Evolutionary conservation across 2,888 invertebrate genomes (phyloP).

Genomic region (Agrilus biguttatus): DNA sequence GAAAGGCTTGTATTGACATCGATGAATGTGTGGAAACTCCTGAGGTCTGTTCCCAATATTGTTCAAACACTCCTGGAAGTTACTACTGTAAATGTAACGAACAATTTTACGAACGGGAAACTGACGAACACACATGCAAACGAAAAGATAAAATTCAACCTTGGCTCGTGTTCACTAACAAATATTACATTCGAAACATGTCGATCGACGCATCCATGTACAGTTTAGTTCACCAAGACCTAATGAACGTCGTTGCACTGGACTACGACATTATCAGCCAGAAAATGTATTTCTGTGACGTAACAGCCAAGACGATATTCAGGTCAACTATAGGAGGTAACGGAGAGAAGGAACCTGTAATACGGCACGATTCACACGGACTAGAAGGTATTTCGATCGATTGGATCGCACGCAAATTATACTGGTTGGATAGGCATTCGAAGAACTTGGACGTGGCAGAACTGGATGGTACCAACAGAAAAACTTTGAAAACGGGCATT

Average conservation of each 20-base stretch:
- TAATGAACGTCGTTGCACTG: constrained; percentile 91
- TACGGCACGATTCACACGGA: constrained; percentile 87
- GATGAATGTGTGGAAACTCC: constrained; percentile 82
- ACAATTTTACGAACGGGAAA: constrained; percentile 71
- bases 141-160: constrained; percentile 66
- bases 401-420: constrained; percentile 91
- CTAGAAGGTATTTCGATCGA: constrained; percentile 96
- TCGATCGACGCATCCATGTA: constrained; percentile 77
- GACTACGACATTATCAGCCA: constrained; percentile 81
- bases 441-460: constrained; percentile 92
- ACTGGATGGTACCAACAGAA: constrained; percentile 80
- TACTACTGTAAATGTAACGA: constrained; percentile 95
- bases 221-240: constrained; percentile 80
- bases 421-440: constrained; percentile 92
- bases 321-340: constrained; percentile 47
- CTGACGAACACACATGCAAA: constrained; percentile 83
- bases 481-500: constrained; percentile 76
- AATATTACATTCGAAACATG: constrained; percentile 95
- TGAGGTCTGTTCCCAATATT: constrained; percentile 86
- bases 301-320: constrained; percentile 88
- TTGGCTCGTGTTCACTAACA: constrained; percentile 91
- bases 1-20: constrained; percentile 83
- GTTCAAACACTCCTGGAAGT: constrained; percentile 89
- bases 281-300: constrained; percentile 90
- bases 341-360: constrained; percentile 65